phyloP scores from a whole-genome alignment of 2,113 vertebrate species.

The Chlamydotis undulata region DNA sequence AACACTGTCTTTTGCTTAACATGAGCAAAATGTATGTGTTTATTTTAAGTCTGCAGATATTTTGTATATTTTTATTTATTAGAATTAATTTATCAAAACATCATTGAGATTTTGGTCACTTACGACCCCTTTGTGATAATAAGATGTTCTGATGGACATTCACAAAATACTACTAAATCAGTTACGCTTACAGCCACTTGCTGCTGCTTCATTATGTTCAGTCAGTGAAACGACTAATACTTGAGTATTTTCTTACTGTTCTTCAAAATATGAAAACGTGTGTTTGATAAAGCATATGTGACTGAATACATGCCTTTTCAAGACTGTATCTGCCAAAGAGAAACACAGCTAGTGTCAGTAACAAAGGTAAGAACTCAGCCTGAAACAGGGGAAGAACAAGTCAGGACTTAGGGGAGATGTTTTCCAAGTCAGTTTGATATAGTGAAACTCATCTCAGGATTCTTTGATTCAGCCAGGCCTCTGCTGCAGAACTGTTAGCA shows the following conservation, averaged over 20 bases:
- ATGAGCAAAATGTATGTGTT: background rate
- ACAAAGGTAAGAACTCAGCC: background rate
- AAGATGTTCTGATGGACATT: background rate
- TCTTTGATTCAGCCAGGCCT: conserved; percentile 36
- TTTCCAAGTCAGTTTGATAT: background rate
- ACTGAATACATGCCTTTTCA: background rate
- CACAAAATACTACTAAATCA: background rate
- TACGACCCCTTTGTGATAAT: background rate
- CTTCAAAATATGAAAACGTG: background rate
- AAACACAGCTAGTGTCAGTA: background rate
- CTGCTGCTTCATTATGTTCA: background rate
- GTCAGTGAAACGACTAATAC: background rate
- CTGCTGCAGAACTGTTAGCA: conserved; percentile 2
- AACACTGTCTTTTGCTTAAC: background rate
- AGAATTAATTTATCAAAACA: background rate
- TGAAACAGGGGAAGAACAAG: background rate
- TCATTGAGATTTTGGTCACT: background rate
- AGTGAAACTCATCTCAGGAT: background rate
- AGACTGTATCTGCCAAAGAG: background rate
- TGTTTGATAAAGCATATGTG: background rate
- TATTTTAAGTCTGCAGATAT: background rate
- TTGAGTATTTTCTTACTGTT: background rate
- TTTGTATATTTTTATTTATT: conserved; percentile 22
- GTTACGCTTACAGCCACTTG: background rate
- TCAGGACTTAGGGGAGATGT: background rate